A percentile compares a stretch with the other conserved stretches of the same genome.
These are phyloP conservation scores for Drosophila incognita DNA, from an alignment of 2,888 invertebrate genomes.

Conservation along the genomic window DNA sequence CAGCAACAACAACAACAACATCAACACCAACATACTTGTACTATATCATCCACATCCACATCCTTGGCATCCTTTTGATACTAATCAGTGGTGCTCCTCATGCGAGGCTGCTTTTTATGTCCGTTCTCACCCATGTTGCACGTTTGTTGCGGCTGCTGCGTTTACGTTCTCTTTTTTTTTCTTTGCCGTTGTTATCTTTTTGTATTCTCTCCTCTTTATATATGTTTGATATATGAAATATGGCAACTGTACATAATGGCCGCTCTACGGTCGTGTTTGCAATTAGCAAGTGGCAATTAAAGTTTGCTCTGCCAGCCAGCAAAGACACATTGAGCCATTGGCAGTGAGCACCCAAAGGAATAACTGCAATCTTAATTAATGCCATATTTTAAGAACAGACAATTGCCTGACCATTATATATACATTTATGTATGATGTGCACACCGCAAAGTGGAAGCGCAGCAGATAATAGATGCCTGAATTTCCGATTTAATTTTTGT, in stretches of 20 bases:
- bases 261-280: constrained; percentile 62
- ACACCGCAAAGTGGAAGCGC: neutral
- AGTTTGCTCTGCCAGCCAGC: constrained; percentile 43
- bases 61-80: constrained; percentile 61
- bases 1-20: neutral
- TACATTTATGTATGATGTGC: neutral
- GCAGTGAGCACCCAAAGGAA: constrained; percentile 52
- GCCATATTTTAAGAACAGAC: constrained; percentile 42
- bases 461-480: neutral
- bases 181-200: neutral
- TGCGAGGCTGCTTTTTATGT: constrained; percentile 64
- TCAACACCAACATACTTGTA: constrained; percentile 17
- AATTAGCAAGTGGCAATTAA: constrained; percentile 79
- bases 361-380: constrained; percentile 51
- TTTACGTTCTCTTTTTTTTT: constrained; percentile 34
- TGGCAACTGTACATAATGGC: constrained; percentile 69
- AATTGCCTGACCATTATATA: constrained; percentile 31
- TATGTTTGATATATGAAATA: constrained; percentile 75
- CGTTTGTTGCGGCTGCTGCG: constrained; percentile 55
- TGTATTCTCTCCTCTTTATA: constrained; percentile 27
- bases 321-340: constrained; percentile 56
- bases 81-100: constrained; percentile 71
- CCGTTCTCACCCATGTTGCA: constrained; percentile 47
- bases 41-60: constrained; percentile 38
- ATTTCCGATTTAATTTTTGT: neutral